Base-by-base conservation (phyloP, 2,888 invertebrate species). In the Biston stratarius region DNA sequence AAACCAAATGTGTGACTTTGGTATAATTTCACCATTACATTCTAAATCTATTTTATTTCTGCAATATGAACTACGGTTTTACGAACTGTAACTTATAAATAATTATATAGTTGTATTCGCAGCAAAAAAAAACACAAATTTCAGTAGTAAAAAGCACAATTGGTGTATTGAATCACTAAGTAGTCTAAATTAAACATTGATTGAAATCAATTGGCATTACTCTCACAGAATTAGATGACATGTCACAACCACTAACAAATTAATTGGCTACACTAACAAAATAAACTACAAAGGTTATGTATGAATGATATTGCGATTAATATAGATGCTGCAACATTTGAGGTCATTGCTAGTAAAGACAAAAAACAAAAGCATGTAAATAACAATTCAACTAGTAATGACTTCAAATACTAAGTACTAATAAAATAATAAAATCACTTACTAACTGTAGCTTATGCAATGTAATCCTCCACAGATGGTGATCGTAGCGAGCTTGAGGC, bases 401-500 rank as follows among this genome's bases (percentile, higher is more conserved):
- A 58, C 70, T 59, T 70, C 65, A 62, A 67, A 71, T 51, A 71
- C 71, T 59, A 45, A 45, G 12, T 53, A 51, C 61, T 74, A 64
- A 63, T 71, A 69, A 63, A 79, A 78, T 72, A 84, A 84, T 77
- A 75, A 78, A 82, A 79, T 85, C 88, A 88, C 87, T 72, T 70
- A 89, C 86, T 90, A 90, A 91, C 86, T 73, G 80, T 87, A 86
- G 93, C 91, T 92, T 92, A 92, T 85, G 92, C 93, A 88, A 88
- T 93, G 88, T 93, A 92, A 92, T 92, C 92, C 88, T 93, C 87
- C 94, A 92, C 94, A 94, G 94, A 94, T 94, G 94, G 94, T 88
- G 94, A 94, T 92, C 94, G 93, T 94, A 94, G 94, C 90, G 94
- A 94, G 90, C 94, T 94, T 86, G 94, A 94, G 75, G 94, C 91